Evolutionary conservation across 53 echinoderm and acorn worm species (phyloP).

Genomic region (Zoroaster sp.): DNA sequence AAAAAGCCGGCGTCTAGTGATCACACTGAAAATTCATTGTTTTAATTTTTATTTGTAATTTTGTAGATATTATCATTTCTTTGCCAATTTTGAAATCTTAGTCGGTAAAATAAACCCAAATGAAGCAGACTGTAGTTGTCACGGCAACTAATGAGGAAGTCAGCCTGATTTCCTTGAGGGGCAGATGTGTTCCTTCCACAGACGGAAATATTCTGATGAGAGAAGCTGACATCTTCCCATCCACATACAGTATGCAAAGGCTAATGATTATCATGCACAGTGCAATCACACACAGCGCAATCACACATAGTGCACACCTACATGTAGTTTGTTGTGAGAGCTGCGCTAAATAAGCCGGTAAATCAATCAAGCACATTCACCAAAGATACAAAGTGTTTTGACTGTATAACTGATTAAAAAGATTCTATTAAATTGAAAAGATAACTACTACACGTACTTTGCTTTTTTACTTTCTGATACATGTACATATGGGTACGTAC

Average conservation of each 20-base stretch:
- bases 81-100: not conserved
- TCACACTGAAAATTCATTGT: too few species aligned
- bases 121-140: conserved; percentile 3
- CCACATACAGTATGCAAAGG: not conserved
- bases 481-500: too few species aligned
- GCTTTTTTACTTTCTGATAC: too few species aligned
- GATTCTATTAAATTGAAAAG: too few species aligned
- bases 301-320: too few species aligned
- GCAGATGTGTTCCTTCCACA: not conserved
- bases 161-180: conserved; percentile 24
- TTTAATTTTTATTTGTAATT: too few species aligned
- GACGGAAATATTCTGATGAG: conserved; percentile 8
- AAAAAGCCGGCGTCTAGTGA: too few species aligned
- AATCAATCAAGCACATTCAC: too few species aligned
- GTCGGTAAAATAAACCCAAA: not conserved
- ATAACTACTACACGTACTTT: too few species aligned
- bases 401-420: too few species aligned
- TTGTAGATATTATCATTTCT: too few species aligned
- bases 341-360: not conserved
- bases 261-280: not conserved
- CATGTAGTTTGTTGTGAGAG: not conserved
- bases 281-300: not conserved
- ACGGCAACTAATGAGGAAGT: conserved; percentile 47
- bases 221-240: conserved; percentile 1
- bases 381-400: too few species aligned